A percentile compares a stretch with the other conserved stretches of the same genome.
phyloP scores from a whole-genome alignment of 2,113 vertebrate genomes.

The Stomatorhinus ivindoensis region DNA sequence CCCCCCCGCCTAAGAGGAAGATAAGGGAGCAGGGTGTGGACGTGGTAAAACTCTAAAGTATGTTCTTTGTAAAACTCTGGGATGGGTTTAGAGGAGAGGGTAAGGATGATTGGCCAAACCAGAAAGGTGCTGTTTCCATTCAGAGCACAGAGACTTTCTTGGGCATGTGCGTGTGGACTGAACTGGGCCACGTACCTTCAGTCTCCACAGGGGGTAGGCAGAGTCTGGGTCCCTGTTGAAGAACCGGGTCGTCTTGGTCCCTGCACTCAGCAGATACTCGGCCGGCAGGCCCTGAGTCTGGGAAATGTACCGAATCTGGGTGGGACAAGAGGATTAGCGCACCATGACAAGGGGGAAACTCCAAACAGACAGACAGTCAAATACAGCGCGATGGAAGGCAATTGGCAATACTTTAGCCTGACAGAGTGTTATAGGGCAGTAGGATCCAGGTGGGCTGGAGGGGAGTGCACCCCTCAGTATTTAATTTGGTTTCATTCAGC shows the following conservation, averaged over 20 bases:
- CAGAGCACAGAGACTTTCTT: not conserved
- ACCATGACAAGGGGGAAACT: not conserved
- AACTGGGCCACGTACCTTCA: slow-evolving; percentile 70
- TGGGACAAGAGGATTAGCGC: slow-evolving; percentile 6
- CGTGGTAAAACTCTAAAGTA: not conserved
- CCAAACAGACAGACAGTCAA: not conserved
- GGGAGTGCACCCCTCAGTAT: not conserved
- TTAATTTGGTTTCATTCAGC: not conserved
- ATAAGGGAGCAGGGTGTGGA: not conserved
- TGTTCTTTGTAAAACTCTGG: not conserved
- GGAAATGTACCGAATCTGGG: slow-evolving; percentile 96
- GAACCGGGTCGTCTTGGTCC: slow-evolving; percentile 96
- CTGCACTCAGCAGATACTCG: slow-evolving; percentile 94
- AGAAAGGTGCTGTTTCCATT: not conserved
- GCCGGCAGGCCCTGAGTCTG: slow-evolving; percentile 97
- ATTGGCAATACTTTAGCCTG: not conserved
- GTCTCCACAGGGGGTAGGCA: slow-evolving; percentile 92
- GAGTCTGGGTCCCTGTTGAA: slow-evolving; percentile 98
- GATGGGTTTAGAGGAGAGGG: not conserved
- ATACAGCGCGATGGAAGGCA: not conserved
- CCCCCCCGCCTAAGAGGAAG: not conserved
- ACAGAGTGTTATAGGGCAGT: not conserved
- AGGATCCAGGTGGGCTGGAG: not conserved
- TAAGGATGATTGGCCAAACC: not conserved
- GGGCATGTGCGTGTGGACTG: not conserved